Base-by-base conservation (phyloP, 2,888 invertebrate genomes). In the Ormyrus thymus region DNA sequence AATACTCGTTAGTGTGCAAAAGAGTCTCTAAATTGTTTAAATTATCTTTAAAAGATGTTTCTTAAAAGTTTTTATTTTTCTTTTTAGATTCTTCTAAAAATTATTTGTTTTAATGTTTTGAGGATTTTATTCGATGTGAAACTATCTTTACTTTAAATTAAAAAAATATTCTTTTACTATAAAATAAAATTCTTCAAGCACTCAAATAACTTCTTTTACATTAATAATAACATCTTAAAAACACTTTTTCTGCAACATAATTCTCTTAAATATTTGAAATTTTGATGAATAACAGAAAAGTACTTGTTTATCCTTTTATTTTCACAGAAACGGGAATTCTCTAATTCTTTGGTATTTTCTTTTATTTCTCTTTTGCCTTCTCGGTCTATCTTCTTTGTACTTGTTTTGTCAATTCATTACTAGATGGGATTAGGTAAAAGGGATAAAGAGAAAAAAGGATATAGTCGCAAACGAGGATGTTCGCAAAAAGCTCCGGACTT, bases 371-470 rank as follows among this genome's bases (percentile, higher is more conserved):
- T 56, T n/a, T 9, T 15, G 46, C 13, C 46, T 11, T 45, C 15
- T 62, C 46, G 13, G 15, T 55, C 48, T 46, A 1, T 55, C 13
- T 45, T n/a, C 48, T 64, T 69, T 62, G 59, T 51, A 61, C 59
- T 53, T 48, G 43, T 78, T 78, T 78, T 73, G 56, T n/a, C 53
- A 48, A 73, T 73, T 62, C 15, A 43, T 55, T 29, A 9, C 56
- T 56, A 15, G 69, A 62, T n/a, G 51, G 69, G 55, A 78, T 73
- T 73, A 62, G 78, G 69, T 15, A 61, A 62, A 68, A 55, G 65
- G 53, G 53, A 59, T 66, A 65, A 66, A 13, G 55, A 65, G 56
- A 68, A 78, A 70, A 69, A 64, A 53, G 64, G 48, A 7, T 43
- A 29, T 11, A 58, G 13, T 56, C 45, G 56, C 29, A 62, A 78